Percentiles rank a stretch among this genome's conserved stretches.
Evolutionary conservation across 2,113 vertebrate species (phyloP).

Genomic region (Girardinichthys multiradiatus): DNA sequence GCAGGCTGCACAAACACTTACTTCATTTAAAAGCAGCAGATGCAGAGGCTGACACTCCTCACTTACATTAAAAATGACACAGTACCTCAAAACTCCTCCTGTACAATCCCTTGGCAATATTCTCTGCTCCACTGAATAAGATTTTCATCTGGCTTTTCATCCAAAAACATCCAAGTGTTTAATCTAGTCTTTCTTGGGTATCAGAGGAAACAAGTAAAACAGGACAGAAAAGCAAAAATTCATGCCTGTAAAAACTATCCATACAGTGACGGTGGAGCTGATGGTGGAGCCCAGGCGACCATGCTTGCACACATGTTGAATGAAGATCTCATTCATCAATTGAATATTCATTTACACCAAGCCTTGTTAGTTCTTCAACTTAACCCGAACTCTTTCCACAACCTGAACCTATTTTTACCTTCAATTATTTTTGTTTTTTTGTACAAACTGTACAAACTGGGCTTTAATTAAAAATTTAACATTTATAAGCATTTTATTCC

Average conservation of each 20-base stretch:
- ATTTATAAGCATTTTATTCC: no score
- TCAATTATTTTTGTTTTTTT: no score
- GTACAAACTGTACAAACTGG: no score
- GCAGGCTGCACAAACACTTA: conserved; percentile 56
- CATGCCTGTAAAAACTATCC: conserved; percentile 35
- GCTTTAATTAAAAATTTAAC: no score
- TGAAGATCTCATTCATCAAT: background rate
- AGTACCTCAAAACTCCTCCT: conserved; percentile 33
- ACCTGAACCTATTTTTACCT: no score
- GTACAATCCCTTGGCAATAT: conserved; percentile 25
- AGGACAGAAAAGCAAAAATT: conserved; percentile 17
- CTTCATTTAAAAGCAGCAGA: conserved; percentile 68
- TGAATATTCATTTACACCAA: background rate
- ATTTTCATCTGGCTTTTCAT: conserved; percentile 16
- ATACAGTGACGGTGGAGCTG: conserved; percentile 20
- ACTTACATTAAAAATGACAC: conserved; percentile 60
- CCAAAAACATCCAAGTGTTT: conserved; percentile 30
- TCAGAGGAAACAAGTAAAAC: conserved; percentile 49
- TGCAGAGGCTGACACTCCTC: conserved; percentile 69
- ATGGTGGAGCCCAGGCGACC: conserved; percentile 42
- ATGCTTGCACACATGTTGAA: background rate
- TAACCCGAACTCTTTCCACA: background rate
- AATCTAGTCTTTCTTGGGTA: conserved; percentile 19
- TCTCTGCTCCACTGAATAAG: conserved; percentile 12
- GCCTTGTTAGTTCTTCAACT: background rate